These are phyloP conservation scores for Trichosurus vulpecula DNA, from an alignment of 2,797 vertebrate genomes.

Conservation along the genomic window DNA sequence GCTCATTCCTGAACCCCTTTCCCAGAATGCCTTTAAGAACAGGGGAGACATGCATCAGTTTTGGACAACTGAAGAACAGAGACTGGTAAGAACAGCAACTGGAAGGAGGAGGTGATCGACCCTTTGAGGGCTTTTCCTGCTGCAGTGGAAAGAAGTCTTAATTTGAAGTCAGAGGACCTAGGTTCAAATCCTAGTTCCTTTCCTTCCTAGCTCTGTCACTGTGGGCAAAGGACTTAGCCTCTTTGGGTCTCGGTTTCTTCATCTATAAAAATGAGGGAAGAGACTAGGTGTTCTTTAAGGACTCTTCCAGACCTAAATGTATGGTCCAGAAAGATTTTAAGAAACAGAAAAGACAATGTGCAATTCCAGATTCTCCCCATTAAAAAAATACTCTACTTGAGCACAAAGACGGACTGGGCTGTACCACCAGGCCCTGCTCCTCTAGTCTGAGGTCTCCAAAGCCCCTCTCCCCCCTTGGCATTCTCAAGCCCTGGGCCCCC, in stretches of 20 bases:
- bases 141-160: background rate
- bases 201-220: background rate
- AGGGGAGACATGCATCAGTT: background rate
- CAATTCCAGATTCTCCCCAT: background rate
- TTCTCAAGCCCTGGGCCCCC: slow-evolving; percentile 13
- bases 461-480: slow-evolving; percentile 12
- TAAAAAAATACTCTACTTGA: background rate
- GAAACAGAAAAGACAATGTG: background rate
- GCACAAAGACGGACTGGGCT: background rate
- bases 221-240: background rate
- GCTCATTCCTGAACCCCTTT: background rate
- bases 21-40: background rate
- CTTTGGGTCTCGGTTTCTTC: background rate
- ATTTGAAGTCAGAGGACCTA: background rate
- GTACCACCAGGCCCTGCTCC: background rate
- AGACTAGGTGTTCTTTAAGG: background rate
- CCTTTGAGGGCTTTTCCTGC: background rate
- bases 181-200: background rate
- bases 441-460: background rate
- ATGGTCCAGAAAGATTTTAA: background rate
- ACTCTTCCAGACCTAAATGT: background rate
- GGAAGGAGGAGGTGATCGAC: background rate
- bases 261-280: background rate
- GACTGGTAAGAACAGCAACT: background rate
- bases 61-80: background rate